Percentiles rank a stretch among this genome's conserved stretches.
These are phyloP conservation scores for Poeciliopsis infans DNA, from an alignment of 2,797 vertebrate genomes.

Conservation along the genomic window DNA sequence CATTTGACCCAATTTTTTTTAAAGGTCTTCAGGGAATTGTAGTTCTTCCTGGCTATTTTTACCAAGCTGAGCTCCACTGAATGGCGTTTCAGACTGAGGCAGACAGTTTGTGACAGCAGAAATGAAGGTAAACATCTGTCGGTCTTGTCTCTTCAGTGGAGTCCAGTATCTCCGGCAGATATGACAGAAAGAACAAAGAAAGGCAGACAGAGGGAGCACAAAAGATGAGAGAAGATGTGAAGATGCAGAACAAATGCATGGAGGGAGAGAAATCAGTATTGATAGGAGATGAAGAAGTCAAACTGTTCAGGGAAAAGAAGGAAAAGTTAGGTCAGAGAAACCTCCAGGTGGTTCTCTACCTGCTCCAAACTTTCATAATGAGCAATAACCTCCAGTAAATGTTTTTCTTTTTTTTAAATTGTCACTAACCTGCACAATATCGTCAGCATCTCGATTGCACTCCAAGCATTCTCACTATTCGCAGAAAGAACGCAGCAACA, in stretches of 20 bases:
- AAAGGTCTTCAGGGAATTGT: slow-evolving; percentile 50
- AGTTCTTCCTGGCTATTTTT: slow-evolving; percentile 56
- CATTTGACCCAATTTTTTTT: slow-evolving; percentile 60
- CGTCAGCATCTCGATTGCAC: neutral
- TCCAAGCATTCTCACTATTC: slow-evolving; percentile 6
- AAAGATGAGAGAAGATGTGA: slow-evolving; percentile 9
- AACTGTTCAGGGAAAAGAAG: neutral
- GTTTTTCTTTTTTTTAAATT: neutral
- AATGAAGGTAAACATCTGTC: slow-evolving; percentile 45
- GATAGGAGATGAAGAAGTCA: slow-evolving; percentile 10
- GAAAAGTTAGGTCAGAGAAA: slow-evolving; percentile 8
- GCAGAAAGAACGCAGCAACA: slow-evolving; percentile 7
- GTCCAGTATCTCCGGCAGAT: slow-evolving; percentile 22
- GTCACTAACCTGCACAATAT: slow-evolving; percentile 4
- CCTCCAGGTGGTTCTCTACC: neutral
- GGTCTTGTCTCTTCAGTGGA: slow-evolving; percentile 30
- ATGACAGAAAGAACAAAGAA: neutral
- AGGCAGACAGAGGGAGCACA: slow-evolving; percentile 1
- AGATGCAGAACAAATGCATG: slow-evolving; percentile 19
- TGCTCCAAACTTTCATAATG: neutral
- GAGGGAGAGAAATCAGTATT: slow-evolving; percentile 15
- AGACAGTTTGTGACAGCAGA: slow-evolving; percentile 49
- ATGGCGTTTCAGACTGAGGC: slow-evolving; percentile 25
- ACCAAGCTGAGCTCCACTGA: slow-evolving; percentile 25
- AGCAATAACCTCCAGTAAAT: neutral